Percentiles rank a stretch among this genome's conserved stretches.
Evolutionary conservation across 2,888 invertebrate genomes (phyloP).

Genomic region (Pimpla rufipes): DNA sequence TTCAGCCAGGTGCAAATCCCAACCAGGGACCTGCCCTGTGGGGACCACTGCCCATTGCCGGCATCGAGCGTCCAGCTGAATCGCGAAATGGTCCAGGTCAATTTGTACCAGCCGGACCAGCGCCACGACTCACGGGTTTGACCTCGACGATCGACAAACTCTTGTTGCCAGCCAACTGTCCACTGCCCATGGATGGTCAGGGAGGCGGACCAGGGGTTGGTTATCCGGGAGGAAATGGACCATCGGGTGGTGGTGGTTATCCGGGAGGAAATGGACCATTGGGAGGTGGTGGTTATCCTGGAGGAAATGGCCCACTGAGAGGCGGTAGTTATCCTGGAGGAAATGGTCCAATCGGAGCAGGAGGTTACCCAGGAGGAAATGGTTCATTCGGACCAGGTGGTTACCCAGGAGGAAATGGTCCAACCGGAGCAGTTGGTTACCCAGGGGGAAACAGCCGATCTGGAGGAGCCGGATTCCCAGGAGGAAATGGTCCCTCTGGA

Average conservation of each 20-base stretch:
- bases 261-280: too few species aligned
- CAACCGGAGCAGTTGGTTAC: background rate
- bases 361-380: too few species aligned
- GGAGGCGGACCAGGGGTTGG: background rate
- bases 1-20: constrained; percentile 6
- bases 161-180: constrained; percentile 70
- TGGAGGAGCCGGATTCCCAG: background rate
- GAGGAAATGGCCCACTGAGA: too few species aligned
- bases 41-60: background rate
- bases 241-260: too few species aligned
- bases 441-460: background rate
- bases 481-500: background rate
- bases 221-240: too few species aligned
- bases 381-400: background rate
- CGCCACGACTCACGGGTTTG: constrained; percentile 65
- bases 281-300: too few species aligned
- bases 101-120: background rate
- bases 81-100: background rate
- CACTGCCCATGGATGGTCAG: background rate
- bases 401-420: constrained; percentile 5
- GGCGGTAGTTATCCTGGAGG: too few species aligned
- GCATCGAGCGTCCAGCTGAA: constrained; percentile 9
- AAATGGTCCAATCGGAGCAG: too few species aligned
- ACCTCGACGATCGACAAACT: constrained; percentile 71
- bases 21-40: background rate